Base-by-base conservation (phyloP, 2,797 vertebrate species). In the Pipistrellus nathusii region DNA sequence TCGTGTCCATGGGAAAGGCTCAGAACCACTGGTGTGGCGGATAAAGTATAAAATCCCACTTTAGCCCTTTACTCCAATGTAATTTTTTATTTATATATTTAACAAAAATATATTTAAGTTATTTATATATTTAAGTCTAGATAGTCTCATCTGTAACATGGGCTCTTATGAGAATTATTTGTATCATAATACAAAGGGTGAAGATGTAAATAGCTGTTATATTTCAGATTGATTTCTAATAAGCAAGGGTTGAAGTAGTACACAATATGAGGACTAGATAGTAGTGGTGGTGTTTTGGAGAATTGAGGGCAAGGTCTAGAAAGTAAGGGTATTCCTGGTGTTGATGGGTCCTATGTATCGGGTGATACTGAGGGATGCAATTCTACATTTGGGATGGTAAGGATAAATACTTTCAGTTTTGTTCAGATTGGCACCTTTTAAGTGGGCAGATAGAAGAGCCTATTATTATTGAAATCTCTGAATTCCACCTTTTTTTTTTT, bases 371-470 rank as follows among this genome's bases (percentile, higher is more conserved):
- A 77, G 25, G 2, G 15, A 44, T 76, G 38, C 81, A 73, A 41
- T 64, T 69, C 12, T 53, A 80, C 8, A 1, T 75, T 11, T 83
- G 32, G 44, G 13, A 38, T 27, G 6, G 2, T 69, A 38, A 85
- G 53, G 55, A 30, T 90, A 84, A 85, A 88, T 23, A 69, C 35
- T 88, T 68, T 73, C 3, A 68, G 62, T 68, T 41, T 84, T 94
- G 27, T 68, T 91, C 77, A 85, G 32, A n/a, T 76, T 32, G 17
- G 44, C 11, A 57, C 23, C 8, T 89, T 80, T 44, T 68, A 87
- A 46, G 73, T 72, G 21, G 55, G 38, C 17, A 59, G 55, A 44
- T 6, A 48, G 10, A 20, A 4, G 57, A 78, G 18, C 10, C 15
- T 71, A 18, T 23, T 93, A 6, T 91, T 35, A 86, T n/a, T 82